Evolutionary conservation across 2,888 invertebrate genomes (phyloP), one percentile per base, ranked within the genome.

Genomic region (Timema podura): DNA sequence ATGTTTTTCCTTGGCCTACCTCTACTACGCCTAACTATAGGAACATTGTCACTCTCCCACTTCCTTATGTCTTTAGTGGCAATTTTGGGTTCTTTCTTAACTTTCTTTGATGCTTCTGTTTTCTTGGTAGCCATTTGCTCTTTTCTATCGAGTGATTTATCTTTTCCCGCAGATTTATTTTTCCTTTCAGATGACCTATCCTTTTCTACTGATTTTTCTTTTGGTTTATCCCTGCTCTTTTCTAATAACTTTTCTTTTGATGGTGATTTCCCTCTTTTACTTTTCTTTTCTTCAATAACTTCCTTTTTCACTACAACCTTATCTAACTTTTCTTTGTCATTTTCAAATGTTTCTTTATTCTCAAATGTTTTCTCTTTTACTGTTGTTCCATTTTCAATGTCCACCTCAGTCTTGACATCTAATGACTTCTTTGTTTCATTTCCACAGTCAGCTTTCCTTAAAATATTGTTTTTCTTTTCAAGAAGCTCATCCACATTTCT

Each of bases 41-140:
- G 72, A 16, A 70, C 48, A 71, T 73, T 72, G 59, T 74, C 72
- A 46, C 72, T 77, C 81, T 82, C 65, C 78, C 80, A 77, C 79
- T 82, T 77, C 81, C 81, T 74, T 57, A 70, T 73, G 51, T 67
- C 45, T 68, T 70, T 71, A 47, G 45, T 66, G 5, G 16, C 48
- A n/a, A 57, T 61, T 11, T 64, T 64, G 65, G 46, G 64, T 48
- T 48, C 10, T 11, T 45, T 48, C 44, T 16, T 9, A 47, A 49
- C n/a, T 51, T 68, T 48, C 15, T 7, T 6, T 49, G 49, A 10
- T 65, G 65, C 57, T 47, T 70, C 67, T 71, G 70, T 61, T 67
- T 44, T 67, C 49, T 48, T 68, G 64, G 68, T 73, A 71, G 15
- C 8, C 47, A 48, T 45, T 71, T 73, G 67, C 70, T 64, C 66